Base-by-base conservation (phyloP, 1,140 invertebrate genomes). In the Steinernema khuongi region DNA sequence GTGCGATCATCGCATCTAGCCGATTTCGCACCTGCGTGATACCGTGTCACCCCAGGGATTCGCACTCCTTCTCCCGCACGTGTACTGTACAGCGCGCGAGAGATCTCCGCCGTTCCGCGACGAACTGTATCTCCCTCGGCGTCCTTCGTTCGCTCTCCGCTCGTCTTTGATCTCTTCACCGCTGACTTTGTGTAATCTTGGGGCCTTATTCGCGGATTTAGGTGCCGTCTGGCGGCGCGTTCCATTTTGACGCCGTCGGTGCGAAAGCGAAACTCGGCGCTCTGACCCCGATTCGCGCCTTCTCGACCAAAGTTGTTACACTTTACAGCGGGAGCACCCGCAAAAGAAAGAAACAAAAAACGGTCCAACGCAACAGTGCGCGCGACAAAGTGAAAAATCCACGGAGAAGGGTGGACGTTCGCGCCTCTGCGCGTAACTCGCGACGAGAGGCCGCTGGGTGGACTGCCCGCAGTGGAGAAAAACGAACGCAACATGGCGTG, bases 321-420 rank as follows among this genome's bases (percentile, higher is more conserved):
- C 50, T 60, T 60, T 60, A 60, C 50, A 60, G 14, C 26, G 11
- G 14, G 50, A 60, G 7, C 50, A 26, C 50, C 50, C 50, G 26
- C n/a, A 60, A 60, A 60, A 60, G 50, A 60, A 60, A 60, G 50
- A 60, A 60, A 60, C 50, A 60, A 60, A 60, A 41, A 60, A 60
- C 22, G 50, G 19, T 60, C 19, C 50, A 60, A 60, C 22, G 50
- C 50, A 60, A 60, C 50, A 60, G 26, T 60, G n/a, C n/a, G 22
- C 50, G 50, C 50, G 22, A 26, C 11, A 60, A 26, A 60, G 22
- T 26, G 50, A 60, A 60, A 17, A 60, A 60, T 60, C 7, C 50
- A 26, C 22, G 7, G 50, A 14, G 7, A 7, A 60, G 7, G 11
- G 7, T 7, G 14, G 11, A 60, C 4, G 22, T 60, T 60, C 22